phyloP scores from a whole-genome alignment of 2,797 vertebrate species.

The Cygnus olor region DNA sequence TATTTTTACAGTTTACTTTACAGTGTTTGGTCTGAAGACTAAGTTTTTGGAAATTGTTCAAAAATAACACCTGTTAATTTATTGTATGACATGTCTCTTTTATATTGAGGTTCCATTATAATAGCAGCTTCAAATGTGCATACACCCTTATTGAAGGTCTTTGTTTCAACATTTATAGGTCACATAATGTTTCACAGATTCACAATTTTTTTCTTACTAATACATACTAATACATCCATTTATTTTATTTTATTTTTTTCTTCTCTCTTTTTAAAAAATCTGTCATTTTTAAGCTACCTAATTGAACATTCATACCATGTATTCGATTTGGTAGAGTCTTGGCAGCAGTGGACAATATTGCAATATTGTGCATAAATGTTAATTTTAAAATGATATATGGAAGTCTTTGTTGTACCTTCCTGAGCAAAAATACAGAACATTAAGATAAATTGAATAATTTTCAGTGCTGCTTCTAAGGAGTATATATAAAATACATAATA shows the following conservation, averaged over 20 bases:
- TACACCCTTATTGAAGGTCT: not conserved
- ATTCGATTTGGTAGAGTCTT: conserved; percentile 11
- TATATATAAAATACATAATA: not conserved
- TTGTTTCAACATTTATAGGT: not conserved
- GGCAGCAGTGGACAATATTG: not conserved
- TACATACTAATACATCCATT: not conserved
- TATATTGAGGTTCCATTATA: not conserved
- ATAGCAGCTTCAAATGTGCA: not conserved
- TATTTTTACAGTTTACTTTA: not conserved
- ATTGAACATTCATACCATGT: not conserved
- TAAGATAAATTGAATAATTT: not conserved
- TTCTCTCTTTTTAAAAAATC: not conserved
- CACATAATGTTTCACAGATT: not conserved
- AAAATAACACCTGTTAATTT: not conserved
- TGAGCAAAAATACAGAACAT: not conserved
- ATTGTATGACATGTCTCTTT: not conserved
- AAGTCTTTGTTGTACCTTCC: not conserved
- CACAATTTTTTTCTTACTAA: not conserved
- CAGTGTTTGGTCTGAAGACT: not conserved
- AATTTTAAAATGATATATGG: conserved; percentile 10
- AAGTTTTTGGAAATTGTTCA: not conserved
- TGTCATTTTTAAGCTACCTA: not conserved
- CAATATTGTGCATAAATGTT: not conserved
- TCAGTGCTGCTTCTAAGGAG: not conserved
- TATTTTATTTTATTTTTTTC: not conserved